Evolutionary conservation across 2,888 invertebrate species (phyloP), one percentile per base, ranked within the genome.

Genomic region (Eupithecia inturbata): DNA sequence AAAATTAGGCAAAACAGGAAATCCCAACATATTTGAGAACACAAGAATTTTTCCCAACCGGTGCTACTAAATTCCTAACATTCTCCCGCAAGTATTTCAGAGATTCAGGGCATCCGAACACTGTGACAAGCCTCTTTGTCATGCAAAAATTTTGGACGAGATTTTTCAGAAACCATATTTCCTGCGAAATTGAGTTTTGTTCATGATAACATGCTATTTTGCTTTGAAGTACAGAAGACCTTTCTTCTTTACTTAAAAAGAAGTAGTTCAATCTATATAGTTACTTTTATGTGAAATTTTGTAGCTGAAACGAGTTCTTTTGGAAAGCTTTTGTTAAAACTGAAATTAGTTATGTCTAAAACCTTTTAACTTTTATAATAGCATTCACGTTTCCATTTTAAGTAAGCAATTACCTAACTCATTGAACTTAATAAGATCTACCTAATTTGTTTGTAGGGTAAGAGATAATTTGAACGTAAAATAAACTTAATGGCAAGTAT

Each of bases 111-210:
- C 39, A 75, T 76, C 57, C 26, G 57, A 33, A 71, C 71, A 75
- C 67, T 68, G 73, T 70, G 70, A 73, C 74, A 76, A 72, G 64
- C 66, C 67, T 66, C 78, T 78, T 80, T 80, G 79, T 80, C 75
- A 78, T 81, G 79, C 77, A 74, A 80, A 78, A 79, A 71, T 78
- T 77, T 78, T 73, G 74, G 76, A 72, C 76, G 74, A 75, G 75
- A 78, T 76, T 79, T 78, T 77, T 77, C 70, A 67, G 63, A 69
- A 73, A 73, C 70, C 66, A 77, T 74, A 67, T 68, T 73, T 74
- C 62, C 67, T 70, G 63, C 67, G 60, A 74, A 79, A 81, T 79
- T 77, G 77, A 77, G 78, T 78, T 78, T 64, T 53, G 53, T 39
- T 66, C 68, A 72, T 68, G 62, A 71, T 70, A 75, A 66, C 31